Base-by-base conservation (phyloP, 2,888 invertebrate species). In the Strigamia maritima region DNA sequence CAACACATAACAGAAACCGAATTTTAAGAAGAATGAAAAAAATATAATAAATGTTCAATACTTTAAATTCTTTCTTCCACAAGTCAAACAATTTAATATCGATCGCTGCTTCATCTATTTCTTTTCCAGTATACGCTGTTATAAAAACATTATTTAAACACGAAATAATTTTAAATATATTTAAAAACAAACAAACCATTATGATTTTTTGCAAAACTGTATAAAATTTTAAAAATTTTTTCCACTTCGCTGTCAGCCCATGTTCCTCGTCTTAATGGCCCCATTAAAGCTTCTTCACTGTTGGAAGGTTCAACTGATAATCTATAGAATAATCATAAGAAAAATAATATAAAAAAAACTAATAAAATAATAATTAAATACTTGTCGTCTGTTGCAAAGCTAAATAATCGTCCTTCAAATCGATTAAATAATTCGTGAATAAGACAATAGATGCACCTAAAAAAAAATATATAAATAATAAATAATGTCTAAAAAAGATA, bases 51-150 rank as follows among this genome's bases (percentile, higher is more conserved):
- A 16, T 4, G 24, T 16, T 74, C 78, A 79, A 81, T 84, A 89
- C 87, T 83, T 88, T 89, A 84, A 91, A 92, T 84, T 92, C 90
- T 81, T 90, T 90, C 84, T 92, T 92, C 82, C 90, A 84, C 1
- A 85, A 85, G 44, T 91, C 90, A 76, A 92, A 85, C 22, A 90
- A 82, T 74, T 89, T 88, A 35, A 91, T 82, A 83, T 90, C 90
- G 16, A 85, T 84, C 76, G 86, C 85, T 4, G 89, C 90, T 83
- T 88, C 88, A 79, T 88, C 86, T 6, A 88, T 81, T 38, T 24
- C 44, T 28, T 16, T 28, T 7, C 16, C 75, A 24, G 6, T 1
- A 12, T 3, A 19, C 1, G n/a, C 28, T 12, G 3, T 6, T 31
- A 31, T 4, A 31, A n/a, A 31, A 31, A 31, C 35, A 2, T 38